Conservation (phyloP, 1,140 invertebrate genomes). For the Hermatobates lingyangjiaoensis region DNA sequence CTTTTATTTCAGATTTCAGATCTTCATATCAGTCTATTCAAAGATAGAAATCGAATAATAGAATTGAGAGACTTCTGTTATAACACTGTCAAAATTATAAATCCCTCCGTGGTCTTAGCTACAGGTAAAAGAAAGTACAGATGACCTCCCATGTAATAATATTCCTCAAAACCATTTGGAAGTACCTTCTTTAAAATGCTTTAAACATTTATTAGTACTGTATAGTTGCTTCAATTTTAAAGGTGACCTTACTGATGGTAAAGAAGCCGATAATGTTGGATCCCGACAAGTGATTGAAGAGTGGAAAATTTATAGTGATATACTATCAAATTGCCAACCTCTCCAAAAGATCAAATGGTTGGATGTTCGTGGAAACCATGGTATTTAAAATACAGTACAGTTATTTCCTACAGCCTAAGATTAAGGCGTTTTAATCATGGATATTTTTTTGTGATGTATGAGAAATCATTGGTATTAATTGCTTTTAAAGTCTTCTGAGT, state of each 20-base stretch:
- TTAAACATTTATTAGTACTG: neutral
- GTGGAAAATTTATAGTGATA: slow-evolving; percentile 61
- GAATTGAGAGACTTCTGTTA: slow-evolving; percentile 68
- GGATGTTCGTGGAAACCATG: slow-evolving; percentile 88
- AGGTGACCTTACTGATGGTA: slow-evolving; percentile 83
- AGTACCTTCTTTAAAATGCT: neutral
- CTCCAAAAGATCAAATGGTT: slow-evolving; percentile 57
- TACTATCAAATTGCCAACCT: slow-evolving; percentile 47
- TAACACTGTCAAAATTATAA: slow-evolving; percentile 47
- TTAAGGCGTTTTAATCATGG: too few species aligned
- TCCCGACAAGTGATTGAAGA: slow-evolving; percentile 66
- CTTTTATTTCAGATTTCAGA: slow-evolving; percentile 52
- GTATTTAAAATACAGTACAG: too few species aligned
- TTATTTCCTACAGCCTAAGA: too few species aligned
- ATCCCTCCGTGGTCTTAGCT: slow-evolving; percentile 62
- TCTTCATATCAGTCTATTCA: slow-evolving; percentile 73
- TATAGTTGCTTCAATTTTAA: slow-evolving; percentile 2
- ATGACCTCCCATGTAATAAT: neutral
- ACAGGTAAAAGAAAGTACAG: slow-evolving; percentile 34
- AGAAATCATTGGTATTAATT: too few species aligned
- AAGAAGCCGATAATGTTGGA: slow-evolving; percentile 53
- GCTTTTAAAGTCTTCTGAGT: too few species aligned
- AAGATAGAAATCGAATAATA: slow-evolving; percentile 48
- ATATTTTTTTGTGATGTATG: too few species aligned
- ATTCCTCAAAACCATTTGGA: neutral